Base-by-base conservation (phyloP, 2,888 invertebrate species). In the Odontocolon sp. region DNA sequence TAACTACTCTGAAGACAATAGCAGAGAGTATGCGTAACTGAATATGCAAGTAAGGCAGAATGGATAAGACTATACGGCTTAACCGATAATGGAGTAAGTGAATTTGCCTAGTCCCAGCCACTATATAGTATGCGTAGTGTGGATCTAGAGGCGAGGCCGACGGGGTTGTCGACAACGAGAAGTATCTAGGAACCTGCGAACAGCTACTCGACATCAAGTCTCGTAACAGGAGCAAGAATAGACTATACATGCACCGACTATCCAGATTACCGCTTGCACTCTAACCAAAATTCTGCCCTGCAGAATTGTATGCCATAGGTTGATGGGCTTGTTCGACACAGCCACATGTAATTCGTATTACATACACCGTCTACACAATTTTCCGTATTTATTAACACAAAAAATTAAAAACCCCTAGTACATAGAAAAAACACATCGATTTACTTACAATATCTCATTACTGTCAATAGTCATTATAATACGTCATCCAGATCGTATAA, bases 31-130 rank as follows among this genome's bases (percentile, higher is more conserved):
- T 5, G 21, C 18, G 38, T 64, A 54, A 42, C 21, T 42, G 54
- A 54, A 18, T 67, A 42, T 64, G 40, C 67, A 31, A 54, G 56
- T 11, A 56, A 47, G 18, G 4, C 11, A 18, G 21, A n/a, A 4
- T 23, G 23, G 18, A 18, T n/a, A 3, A n/a, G 45, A 23, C 33
- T 16, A 42, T 45, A 23, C 40, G 61, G 63, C 54, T 68, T 57
- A 64, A 57, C 47, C 69, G 69, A 68, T 68, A 68, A 68, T 68
- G 63, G 68, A 26, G 63, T 64, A 57, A 57, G 61, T 63, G 74
- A 69, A 64, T 75, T 69, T 36, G 38, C 61, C 38, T 31, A 38
- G 67, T 11, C 54, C 3, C 18, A 16, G 38, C 16, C 47, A 36
- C 26, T 3, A 28, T 18, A 38, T n/a, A n/a, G 9, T 16, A 47